Percentiles rank a stretch among this genome's conserved stretches.
phyloP scores from a whole-genome alignment of 2,797 vertebrate genomes.

The Dendrocincla tyrannina region DNA sequence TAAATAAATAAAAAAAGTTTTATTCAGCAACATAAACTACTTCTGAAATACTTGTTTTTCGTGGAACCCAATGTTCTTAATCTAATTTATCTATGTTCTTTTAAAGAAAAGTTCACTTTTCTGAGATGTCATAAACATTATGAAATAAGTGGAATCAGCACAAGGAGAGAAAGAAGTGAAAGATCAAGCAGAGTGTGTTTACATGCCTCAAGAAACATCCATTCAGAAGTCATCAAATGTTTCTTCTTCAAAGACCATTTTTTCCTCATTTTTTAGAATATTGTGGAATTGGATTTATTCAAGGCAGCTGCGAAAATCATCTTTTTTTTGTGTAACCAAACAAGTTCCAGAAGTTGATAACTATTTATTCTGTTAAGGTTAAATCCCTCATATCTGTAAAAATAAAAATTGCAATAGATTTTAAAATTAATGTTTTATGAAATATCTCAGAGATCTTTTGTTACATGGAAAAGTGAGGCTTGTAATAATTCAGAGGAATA shows the following conservation, averaged over 20 bases:
- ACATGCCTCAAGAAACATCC: background rate
- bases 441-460: background rate
- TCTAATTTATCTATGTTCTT: background rate
- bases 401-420: background rate
- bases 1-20: background rate
- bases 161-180: background rate
- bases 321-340: background rate
- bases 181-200: background rate
- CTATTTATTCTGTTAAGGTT: background rate
- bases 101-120: background rate
- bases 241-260: background rate
- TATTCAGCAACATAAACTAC: background rate
- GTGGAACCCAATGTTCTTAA: background rate
- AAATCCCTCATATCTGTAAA: background rate
- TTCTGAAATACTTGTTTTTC: background rate
- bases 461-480: background rate
- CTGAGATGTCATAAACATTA: background rate
- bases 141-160: background rate
- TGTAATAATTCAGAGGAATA: background rate
- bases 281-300: background rate
- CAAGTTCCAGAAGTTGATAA: background rate
- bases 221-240: background rate
- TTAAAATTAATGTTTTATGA: background rate
- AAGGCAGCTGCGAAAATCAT: background rate
- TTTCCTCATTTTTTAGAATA: fast-evolving